phyloP scores from a whole-genome alignment of 2,888 invertebrate species.

The Plebejus melissa region DNA sequence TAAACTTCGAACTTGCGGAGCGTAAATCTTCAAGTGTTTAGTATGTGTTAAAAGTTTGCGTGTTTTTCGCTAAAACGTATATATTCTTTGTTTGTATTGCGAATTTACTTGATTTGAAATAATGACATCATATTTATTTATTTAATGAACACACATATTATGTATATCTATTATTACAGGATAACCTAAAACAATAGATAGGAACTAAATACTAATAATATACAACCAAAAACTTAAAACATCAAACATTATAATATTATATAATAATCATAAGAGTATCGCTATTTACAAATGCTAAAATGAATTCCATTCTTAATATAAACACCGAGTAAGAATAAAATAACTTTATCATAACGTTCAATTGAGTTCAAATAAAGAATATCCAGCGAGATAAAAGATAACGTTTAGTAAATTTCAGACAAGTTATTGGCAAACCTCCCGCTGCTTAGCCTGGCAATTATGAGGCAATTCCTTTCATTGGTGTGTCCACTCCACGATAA shows the following conservation, averaged over 20 bases:
- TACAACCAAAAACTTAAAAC: too few relatives aligned
- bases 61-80: not conserved
- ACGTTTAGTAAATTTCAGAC: constrained; percentile 11
- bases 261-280: not conserved
- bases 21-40: constrained; percentile 1
- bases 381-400: constrained; percentile 3
- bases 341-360: not conserved
- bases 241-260: too few relatives aligned
- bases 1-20: not conserved
- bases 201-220: too few relatives aligned
- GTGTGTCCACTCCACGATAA: constrained; percentile 10
- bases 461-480: constrained; percentile 18
- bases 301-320: not conserved
- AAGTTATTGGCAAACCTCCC: constrained; percentile 18
- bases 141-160: too few relatives aligned
- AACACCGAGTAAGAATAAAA: not conserved
- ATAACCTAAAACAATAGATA: too few relatives aligned
- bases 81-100: too few relatives aligned
- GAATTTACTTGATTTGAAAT: too few relatives aligned
- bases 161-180: too few relatives aligned
- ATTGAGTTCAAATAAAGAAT: not conserved
- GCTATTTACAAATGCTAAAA: not conserved
- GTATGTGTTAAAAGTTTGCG: not conserved
- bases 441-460: constrained; percentile 18
- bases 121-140: too few relatives aligned